Base-by-base conservation (phyloP, 2,113 vertebrate species). In the Tamias sibiricus region DNA sequence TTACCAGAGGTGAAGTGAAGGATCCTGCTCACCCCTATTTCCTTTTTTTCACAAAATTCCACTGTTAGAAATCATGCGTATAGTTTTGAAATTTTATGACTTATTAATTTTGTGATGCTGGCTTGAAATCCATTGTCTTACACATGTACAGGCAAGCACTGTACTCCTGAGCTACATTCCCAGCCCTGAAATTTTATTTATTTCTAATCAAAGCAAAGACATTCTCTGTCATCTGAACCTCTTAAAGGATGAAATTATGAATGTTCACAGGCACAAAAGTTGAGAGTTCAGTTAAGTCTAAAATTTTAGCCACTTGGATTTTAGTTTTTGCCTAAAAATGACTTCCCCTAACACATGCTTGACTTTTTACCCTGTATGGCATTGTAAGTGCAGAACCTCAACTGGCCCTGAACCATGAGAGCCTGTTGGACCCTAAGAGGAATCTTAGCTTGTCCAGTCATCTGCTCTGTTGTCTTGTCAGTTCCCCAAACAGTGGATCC, bases 221-320 rank as follows among this genome's bases (percentile, higher is more conserved):
- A 96, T 91, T 89, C 64, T 95, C 93, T 97, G 90, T 95, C 30
- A 42, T 28, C 54, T 32, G 32, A 94, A 52, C 32, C 42, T 94
- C 72, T 94, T 96, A 32, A 92, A 94, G 42, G 90, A 16, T 72
- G 71, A 88, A 81, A 86, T 28, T 28, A 14, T 44, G 35, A 74
- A 17, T 87, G 64, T 81, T 96, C 16, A 4, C n/a, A 28, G 66
- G 49, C 6, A 54, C 54, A 79, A 52, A 94, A 37, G 35, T 71
- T 40, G 32, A 87, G 47, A 94, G 52, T 54, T 54, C 52, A 54
- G 52, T 54, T 22, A 57, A 57, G 20, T 57, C 54, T 0, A 57
- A 57, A 57, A 20, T 22, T 22, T 57, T 57, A 22, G 20, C 54
- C 54, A 57, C 20, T 57, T 6, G 20, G 54, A 57, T 6, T 57